Conservation (phyloP, 2,113 vertebrate species). For the Pampusana beccarii region DNA sequence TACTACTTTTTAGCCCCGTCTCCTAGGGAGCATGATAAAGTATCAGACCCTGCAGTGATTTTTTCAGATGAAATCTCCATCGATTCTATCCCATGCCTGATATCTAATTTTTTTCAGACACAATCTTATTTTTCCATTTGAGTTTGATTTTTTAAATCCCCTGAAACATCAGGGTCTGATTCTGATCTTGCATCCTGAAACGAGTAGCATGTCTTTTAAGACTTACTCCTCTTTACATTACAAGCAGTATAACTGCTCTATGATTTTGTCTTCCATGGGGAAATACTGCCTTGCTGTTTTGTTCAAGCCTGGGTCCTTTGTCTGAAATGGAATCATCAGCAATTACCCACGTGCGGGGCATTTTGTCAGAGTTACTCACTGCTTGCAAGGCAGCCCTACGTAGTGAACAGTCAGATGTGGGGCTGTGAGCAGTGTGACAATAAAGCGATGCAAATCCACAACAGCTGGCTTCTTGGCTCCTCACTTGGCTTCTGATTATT, state of each 20-base stretch:
- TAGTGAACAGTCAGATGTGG: not conserved
- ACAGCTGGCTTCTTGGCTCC: conserved; percentile 15
- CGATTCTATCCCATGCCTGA: not conserved
- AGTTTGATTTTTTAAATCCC: not conserved
- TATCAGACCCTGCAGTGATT: not conserved
- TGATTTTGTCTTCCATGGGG: not conserved
- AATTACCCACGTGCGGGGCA: conserved; percentile 2
- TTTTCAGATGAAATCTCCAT: not conserved
- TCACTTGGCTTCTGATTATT: not conserved
- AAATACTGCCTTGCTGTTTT: not conserved
- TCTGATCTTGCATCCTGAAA: not conserved
- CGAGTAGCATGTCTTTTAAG: not conserved
- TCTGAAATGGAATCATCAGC: conserved; percentile 20
- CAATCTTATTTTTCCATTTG: not conserved
- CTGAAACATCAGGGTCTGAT: not conserved
- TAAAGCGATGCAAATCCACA: not conserved
- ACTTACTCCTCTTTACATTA: not conserved
- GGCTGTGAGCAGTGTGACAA: not conserved
- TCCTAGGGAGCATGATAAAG: not conserved
- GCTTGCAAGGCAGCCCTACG: not conserved
- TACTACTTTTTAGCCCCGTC: not conserved
- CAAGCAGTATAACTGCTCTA: not conserved
- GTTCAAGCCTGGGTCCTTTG: not conserved
- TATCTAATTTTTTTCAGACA: not conserved
- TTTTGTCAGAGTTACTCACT: conserved; percentile 26